Conservation (phyloP, 2,113 vertebrate genomes). For the Anseranas semipalmata region DNA sequence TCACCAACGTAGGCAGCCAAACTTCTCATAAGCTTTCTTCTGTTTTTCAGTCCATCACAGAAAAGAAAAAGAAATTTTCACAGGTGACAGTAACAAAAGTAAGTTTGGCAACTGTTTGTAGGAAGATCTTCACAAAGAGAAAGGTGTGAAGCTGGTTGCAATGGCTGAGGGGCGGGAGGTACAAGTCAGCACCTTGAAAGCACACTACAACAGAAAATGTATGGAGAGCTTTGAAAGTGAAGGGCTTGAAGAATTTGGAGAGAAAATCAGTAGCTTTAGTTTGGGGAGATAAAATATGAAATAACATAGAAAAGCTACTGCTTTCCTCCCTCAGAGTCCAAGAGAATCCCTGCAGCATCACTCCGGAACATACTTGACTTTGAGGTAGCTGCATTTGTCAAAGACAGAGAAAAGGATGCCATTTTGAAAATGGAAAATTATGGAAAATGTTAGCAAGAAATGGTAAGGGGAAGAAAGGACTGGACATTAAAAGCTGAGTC, state of each 20-base stretch:
- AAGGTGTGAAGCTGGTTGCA: background rate
- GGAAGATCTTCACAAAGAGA: background rate
- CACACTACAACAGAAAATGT: background rate
- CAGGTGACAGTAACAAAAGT: background rate
- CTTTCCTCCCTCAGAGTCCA: background rate
- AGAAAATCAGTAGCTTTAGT: background rate
- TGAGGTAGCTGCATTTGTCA: background rate
- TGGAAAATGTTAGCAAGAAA: background rate
- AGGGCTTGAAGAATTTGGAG: background rate
- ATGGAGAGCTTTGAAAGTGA: background rate
- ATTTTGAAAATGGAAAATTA: background rate
- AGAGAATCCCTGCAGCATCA: background rate
- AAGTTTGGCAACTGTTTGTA: background rate
- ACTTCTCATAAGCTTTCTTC: background rate
- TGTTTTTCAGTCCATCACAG: background rate
- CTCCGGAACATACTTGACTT: background rate
- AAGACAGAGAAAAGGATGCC: background rate
- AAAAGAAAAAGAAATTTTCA: background rate
- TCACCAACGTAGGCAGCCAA: background rate
- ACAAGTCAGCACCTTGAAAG: background rate
- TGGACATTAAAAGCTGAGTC: background rate
- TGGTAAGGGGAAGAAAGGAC: background rate
- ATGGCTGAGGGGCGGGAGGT: background rate
- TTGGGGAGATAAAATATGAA: background rate
- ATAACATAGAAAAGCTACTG: background rate